A percentile compares a stretch with the other conserved stretches of the same genome.
Conservation (phyloP, 2,888 invertebrate genomes). For the Ceramica pisi region DNA sequence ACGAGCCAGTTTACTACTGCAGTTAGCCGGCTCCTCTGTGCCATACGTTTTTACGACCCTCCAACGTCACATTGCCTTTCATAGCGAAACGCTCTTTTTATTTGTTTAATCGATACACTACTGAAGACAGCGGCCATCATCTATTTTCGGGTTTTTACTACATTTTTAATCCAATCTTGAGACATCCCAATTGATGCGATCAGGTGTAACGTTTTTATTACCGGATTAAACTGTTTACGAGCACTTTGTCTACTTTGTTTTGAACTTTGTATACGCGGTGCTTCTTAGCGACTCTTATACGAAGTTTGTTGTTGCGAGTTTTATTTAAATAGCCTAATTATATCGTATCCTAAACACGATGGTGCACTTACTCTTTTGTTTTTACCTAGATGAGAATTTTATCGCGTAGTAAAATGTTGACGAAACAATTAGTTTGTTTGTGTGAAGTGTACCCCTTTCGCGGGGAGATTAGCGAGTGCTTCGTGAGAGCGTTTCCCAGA, state of each 20-base stretch:
- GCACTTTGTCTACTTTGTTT: constrained; percentile 87
- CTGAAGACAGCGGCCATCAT: constrained; percentile 84
- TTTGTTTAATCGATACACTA: constrained; percentile 90
- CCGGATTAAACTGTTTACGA: constrained; percentile 88
- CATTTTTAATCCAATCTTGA: constrained; percentile 83
- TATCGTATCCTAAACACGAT: constrained; percentile 73
- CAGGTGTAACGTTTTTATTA: constrained; percentile 89
- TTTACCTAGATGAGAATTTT: constrained; percentile 71
- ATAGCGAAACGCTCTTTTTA: constrained; percentile 89
- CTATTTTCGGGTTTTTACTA: constrained; percentile 86
- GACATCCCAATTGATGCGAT: constrained; percentile 83
- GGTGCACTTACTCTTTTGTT: constrained; percentile 71
- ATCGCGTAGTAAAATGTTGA: constrained; percentile 79
- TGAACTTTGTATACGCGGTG: constrained; percentile 79
- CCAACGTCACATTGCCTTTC: constrained; percentile 88
- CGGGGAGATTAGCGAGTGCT: constrained; percentile 83
- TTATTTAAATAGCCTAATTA: constrained; percentile 77
- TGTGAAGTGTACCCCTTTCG: constrained; percentile 79
- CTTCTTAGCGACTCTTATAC: constrained; percentile 78
- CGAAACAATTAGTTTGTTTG: constrained; percentile 82
- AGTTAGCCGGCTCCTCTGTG: constrained; percentile 89
- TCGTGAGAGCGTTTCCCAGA: constrained; percentile 82
- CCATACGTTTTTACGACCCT: constrained; percentile 89
- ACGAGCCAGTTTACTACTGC: constrained; percentile 88
- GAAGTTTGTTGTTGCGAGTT: constrained; percentile 75